Base-by-base conservation (phyloP, 2,113 vertebrate species). In the Actenoides lindsayi region DNA sequence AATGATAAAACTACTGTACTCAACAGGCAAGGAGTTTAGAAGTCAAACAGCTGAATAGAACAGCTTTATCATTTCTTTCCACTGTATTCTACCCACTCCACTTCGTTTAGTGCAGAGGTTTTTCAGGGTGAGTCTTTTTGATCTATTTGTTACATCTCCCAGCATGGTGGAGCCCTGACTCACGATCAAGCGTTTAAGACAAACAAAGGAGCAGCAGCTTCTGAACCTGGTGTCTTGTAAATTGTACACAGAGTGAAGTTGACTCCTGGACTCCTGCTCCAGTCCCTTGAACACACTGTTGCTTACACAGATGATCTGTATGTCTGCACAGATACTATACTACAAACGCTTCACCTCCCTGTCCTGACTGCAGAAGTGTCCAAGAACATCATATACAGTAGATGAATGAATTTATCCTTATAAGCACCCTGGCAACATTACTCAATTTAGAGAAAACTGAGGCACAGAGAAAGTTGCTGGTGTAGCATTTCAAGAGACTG, bases 341-440 rank as follows among this genome's bases (percentile, higher is more conserved):
- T 92, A 59, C 70, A 83, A 92, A 91, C 0, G 2, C 13, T 87
- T 87, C 83, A 69, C 44, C 28, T 87, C 83, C 89, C 44, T 73
- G 70, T 89, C 67, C 65, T 77, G 83, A 67, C 87, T 76, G 56
- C 81, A 73, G 57, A 82, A 84, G 73, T 65, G 53, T 92, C 94
- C 77, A 79, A 82, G 80, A 89, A 89, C 77, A 65, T 75, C 90
- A 84, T 59, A 69, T 70, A 79, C 21, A 79, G n/a, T 28, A 82
- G 35, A 93, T 90, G 88, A 95, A 96, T 84, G 48, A 79, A 94
- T 90, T 84, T 93, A 77, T 95, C 87, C 83, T 93, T 92, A 76
- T 62, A 87, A 81, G 65, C 81, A 87, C 54, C 33, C 78, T 94
- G 81, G 90, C 44, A 93, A 77, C 39, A 57, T 80, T 62, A 54